Conservation (phyloP, 2,888 invertebrate genomes). For the Metellina segmentata region DNA sequence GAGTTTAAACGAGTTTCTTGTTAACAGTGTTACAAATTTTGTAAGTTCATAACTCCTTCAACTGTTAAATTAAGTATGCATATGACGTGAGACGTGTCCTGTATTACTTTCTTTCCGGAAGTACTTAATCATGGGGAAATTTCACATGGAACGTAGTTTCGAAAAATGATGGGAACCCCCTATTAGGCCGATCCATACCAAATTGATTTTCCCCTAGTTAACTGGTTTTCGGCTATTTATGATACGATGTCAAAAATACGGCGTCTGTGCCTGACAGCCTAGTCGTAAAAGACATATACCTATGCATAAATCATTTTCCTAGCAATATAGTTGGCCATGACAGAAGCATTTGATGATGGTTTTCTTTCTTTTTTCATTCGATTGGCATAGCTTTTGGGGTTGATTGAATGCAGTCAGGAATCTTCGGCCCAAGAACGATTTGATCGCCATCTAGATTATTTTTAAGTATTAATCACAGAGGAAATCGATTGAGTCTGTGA, state of each 20-base stretch:
- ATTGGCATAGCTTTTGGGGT: neutral
- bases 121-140: slow-evolving; percentile 16
- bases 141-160: slow-evolving; percentile 13
- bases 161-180: slow-evolving; percentile 35
- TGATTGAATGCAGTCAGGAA: slow-evolving; percentile 11
- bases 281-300: slow-evolving; percentile 71
- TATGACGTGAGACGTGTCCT: neutral
- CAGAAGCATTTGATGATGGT: slow-evolving; percentile 48
- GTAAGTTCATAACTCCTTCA: neutral
- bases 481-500: too few relatives aligned
- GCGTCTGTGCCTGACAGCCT: slow-evolving; percentile 59
- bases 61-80: neutral
- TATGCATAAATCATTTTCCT: slow-evolving; percentile 71
- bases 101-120: neutral
- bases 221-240: slow-evolving; percentile 71
- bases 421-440: neutral
- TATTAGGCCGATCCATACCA: slow-evolving; percentile 47
- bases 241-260: slow-evolving; percentile 61
- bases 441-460: neutral
- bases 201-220: slow-evolving; percentile 71
- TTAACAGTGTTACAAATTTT: neutral
- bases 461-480: neutral
- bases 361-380: neutral
- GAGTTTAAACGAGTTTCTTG: neutral
- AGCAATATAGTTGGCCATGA: slow-evolving; percentile 64